A percentile compares a stretch with the other conserved stretches of the same genome.
Conservation (phyloP, 2,888 invertebrate species). For the Piscicola geometra region DNA sequence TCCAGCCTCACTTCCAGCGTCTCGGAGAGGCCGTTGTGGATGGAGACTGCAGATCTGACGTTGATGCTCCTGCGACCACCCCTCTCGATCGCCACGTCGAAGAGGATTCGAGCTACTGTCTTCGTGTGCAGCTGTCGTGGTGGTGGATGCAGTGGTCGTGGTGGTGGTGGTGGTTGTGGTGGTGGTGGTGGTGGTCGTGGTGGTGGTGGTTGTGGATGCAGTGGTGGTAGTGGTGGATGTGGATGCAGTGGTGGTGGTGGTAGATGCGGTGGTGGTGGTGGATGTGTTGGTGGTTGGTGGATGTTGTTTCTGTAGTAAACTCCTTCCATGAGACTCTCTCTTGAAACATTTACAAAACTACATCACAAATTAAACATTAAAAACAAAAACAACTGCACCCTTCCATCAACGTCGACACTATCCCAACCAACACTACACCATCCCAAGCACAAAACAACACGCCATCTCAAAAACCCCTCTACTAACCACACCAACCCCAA, state of each 20-base stretch:
- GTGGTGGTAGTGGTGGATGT: too few species aligned
- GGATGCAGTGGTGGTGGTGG: too few species aligned
- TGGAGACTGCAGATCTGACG: slow-evolving; percentile 79
- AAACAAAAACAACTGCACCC: slow-evolving; percentile 15
- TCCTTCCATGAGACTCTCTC: background rate
- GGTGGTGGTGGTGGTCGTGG: background rate
- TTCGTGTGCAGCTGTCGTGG: slow-evolving; percentile 46
- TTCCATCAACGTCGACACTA: too few species aligned
- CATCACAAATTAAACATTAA: background rate
- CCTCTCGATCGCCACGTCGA: slow-evolving; percentile 84
- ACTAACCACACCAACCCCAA: background rate
- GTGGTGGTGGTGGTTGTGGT: background rate
- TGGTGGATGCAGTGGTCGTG: too few species aligned
- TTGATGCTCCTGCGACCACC: slow-evolving; percentile 88
- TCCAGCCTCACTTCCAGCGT: slow-evolving; percentile 66
- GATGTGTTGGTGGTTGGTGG: background rate
- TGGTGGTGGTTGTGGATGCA: background rate
- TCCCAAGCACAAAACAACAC: too few species aligned
- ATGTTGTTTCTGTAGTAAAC: too few species aligned
- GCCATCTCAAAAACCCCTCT: slow-evolving; percentile 7
- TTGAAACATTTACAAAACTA: slow-evolving; percentile 5
- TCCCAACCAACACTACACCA: too few species aligned
- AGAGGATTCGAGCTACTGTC: slow-evolving; percentile 73
- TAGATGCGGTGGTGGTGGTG: background rate
- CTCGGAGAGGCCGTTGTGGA: slow-evolving; percentile 64